Evolutionary conservation across 1,140 invertebrate species (phyloP).

Genomic region (Stegodyphus mimosarum): DNA sequence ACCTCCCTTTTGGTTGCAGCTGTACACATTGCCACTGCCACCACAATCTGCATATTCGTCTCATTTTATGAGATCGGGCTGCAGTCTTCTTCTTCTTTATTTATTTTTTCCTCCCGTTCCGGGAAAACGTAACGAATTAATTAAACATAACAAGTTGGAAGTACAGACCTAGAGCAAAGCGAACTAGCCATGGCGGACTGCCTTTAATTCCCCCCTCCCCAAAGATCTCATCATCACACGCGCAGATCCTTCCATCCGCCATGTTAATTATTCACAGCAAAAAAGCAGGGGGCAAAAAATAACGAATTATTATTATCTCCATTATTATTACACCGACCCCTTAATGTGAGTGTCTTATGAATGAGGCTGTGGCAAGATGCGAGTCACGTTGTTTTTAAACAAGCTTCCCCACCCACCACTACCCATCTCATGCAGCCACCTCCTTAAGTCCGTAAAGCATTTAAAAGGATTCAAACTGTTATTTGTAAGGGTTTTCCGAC

Average conservation of each 20-base stretch:
- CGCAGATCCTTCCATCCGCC: not conserved
- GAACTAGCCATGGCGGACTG: not conserved
- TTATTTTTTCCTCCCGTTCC: constrained; percentile 2
- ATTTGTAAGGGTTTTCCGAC: constrained; percentile 18
- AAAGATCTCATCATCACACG: constrained; percentile 8
- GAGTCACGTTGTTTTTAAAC: constrained; percentile 47
- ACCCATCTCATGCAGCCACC: not conserved
- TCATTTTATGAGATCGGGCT: constrained; percentile 27
- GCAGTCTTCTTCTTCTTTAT: not conserved
- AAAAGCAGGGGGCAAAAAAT: constrained; percentile 28
- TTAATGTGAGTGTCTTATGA: constrained; percentile 22
- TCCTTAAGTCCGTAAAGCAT: not conserved
- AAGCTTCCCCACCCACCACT: not conserved
- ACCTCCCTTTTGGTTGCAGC: constrained; percentile 40
- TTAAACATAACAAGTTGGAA: constrained; percentile 54
- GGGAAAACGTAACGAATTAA: constrained; percentile 52
- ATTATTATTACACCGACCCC: constrained; percentile 35
- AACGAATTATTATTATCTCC: constrained; percentile 54
- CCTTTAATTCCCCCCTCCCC: constrained; percentile 24
- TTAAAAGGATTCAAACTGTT: constrained; percentile 44
- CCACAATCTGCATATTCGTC: constrained; percentile 49
- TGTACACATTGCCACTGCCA: constrained; percentile 6
- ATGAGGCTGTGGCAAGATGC: constrained; percentile 18
- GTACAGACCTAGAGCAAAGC: not conserved
- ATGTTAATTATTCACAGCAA: constrained; percentile 55